Evolutionary conservation across 2,113 vertebrate species (phyloP).

Genomic region (Azemiops feae): DNA sequence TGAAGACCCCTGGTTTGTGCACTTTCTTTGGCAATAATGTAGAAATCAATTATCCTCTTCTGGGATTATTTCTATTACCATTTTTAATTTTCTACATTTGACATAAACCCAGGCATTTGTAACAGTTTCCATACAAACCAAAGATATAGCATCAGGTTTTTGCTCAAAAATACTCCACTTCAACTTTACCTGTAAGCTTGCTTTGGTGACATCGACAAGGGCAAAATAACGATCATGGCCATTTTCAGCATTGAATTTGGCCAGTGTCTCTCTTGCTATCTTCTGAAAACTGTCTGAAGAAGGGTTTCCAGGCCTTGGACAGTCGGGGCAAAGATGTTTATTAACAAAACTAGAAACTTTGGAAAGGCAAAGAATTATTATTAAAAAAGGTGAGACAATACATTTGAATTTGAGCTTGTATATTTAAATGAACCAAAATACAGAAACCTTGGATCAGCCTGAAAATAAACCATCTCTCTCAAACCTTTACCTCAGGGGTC

Average conservation of each 20-base stretch:
- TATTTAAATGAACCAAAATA: not conserved
- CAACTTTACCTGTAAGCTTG: conserved; percentile 60
- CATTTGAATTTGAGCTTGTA: not conserved
- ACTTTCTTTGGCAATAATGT: too few species aligned
- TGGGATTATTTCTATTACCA: not conserved
- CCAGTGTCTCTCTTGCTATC: conserved; percentile 46
- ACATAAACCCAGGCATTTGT: not conserved
- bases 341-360: conserved; percentile 44
- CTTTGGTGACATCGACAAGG: conserved; percentile 56
- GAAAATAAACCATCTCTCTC: not conserved
- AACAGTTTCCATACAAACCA: not conserved
- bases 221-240: conserved; percentile 53
- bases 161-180: not conserved
- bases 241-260: conserved; percentile 56
- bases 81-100: not conserved
- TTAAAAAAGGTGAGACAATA: not conserved
- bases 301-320: conserved; percentile 11
- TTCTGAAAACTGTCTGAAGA: not conserved
- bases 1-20: too few species aligned
- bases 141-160: not conserved
- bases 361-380: not conserved
- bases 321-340: conserved; percentile 39
- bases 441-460: not conserved
- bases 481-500: not conserved
- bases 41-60: not conserved